phyloP scores from a whole-genome alignment of 2,888 invertebrate genomes.

The Dynastes tityus region DNA sequence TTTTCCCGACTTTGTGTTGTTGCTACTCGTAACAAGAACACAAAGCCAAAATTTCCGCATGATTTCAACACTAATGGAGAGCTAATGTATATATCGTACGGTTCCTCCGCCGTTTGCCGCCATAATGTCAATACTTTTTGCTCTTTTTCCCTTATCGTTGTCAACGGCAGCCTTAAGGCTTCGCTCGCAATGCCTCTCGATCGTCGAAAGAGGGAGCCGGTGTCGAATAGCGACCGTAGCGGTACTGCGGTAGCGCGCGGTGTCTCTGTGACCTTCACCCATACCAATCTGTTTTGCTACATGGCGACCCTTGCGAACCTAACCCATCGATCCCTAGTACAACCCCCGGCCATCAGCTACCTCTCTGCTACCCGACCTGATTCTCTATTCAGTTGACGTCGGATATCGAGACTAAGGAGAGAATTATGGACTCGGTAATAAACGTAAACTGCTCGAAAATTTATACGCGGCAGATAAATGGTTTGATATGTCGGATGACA shows the following conservation, averaged over 20 bases:
- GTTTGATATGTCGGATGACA: conserved; percentile 14
- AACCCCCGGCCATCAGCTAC: background rate
- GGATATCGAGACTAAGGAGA: conserved; percentile 41
- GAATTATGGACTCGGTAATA: conserved; percentile 44
- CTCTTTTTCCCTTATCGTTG: conserved; percentile 27
- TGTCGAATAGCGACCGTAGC: background rate
- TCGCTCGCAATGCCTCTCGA: background rate
- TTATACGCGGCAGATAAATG: conserved; percentile 38
- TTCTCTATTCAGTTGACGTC: conserved; percentile 44
- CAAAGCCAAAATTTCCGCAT: conserved; percentile 41
- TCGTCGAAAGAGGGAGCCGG: conserved; percentile 1
- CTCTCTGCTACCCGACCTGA: conserved; percentile 10
- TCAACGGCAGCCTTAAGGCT: conserved; percentile 13
- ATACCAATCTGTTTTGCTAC: conserved; percentile 21
- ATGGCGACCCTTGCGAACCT: background rate
- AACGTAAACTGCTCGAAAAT: conserved; percentile 46
- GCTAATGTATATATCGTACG: conserved; percentile 44
- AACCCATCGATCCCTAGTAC: background rate
- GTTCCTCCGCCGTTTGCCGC: background rate
- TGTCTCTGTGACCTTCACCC: conserved; percentile 35
- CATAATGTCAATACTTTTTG: conserved; percentile 45
- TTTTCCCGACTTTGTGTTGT: conserved; percentile 15
- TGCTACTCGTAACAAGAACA: conserved; percentile 3
- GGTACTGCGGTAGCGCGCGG: background rate
- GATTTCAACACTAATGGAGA: conserved; percentile 42